These are phyloP conservation scores for Syngnathus acus DNA, from an alignment of 2,797 vertebrate species.

Conservation along the genomic window DNA sequence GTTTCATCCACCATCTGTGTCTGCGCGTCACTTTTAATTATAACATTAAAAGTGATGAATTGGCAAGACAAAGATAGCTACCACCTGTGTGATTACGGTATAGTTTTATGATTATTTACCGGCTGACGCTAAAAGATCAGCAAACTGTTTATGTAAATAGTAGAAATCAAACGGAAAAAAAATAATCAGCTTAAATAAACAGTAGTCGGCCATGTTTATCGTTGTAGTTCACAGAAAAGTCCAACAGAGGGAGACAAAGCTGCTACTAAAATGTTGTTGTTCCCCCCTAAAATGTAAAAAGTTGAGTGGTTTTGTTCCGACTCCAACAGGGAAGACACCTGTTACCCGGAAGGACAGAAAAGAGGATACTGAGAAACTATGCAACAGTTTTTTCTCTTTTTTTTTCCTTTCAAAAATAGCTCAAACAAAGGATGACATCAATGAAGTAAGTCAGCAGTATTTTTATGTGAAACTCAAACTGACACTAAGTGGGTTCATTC, in stretches of 20 bases:
- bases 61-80: not conserved
- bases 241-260: constrained; percentile 58
- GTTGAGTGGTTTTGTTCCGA: constrained; percentile 11
- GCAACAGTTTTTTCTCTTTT: not conserved
- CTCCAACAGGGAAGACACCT: constrained; percentile 6
- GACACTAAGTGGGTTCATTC: too few species aligned
- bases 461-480: too few species aligned
- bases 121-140: not conserved
- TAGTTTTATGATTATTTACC: not conserved
- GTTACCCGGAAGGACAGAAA: not conserved
- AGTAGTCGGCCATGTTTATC: not conserved
- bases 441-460: too few species aligned
- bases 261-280: not conserved
- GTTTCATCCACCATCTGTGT: not conserved
- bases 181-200: not conserved
- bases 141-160: not conserved
- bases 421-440: too few species aligned
- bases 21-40: not conserved
- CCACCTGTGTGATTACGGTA: not conserved
- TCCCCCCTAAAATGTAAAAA: constrained; percentile 12
- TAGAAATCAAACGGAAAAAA: not conserved
- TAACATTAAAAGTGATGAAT: not conserved
- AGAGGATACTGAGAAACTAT: not conserved
- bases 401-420: too few species aligned
- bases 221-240: constrained; percentile 11